Evolutionary conservation across 2,797 vertebrate genomes (phyloP), one percentile per base, ranked within the genome.

Genomic region (Sarcoramphus papa): DNA sequence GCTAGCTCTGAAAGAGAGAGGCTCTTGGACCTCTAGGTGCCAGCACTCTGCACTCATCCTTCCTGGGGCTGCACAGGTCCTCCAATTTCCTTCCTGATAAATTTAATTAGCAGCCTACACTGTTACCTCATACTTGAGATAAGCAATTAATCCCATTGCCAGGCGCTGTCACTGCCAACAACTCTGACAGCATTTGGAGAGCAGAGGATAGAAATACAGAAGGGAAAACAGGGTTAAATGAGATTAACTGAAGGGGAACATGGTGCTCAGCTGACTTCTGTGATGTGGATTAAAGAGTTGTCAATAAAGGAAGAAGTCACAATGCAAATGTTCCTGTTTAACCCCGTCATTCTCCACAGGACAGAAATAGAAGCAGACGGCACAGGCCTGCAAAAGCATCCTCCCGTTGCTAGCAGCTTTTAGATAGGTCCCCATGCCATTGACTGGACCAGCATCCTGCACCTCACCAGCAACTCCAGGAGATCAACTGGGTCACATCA

Each of bases 71-170:
- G 2, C 97, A 88, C 27, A 59, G 86, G 82, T 85, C 96, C 96
- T 97, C 85, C 65, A 67, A 92, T 95, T 97, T 96, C 97, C 96
- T 95, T 85, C 91, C 96, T 92, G 96, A 95, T 97, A 97, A 96
- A 97, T 97, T 96, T 95, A 97, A 98, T 98, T 97, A 98, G 96
- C 94, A 96, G 97, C 93, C 97, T 78, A 78, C 31, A 56, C 95
- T 93, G 95, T 90, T 96, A 96, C 97, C 97, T 97, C 97, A 90
- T 88, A 93, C 91, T 95, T 65, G 69, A 94, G 93, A 96, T 92
- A 96, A 97, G 96, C 97, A 98, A 97, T 97, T 98, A 98, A 97
- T 97, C 91, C 89, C 97, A 96, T 10, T 97, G 97, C 92, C 92
- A 96, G 97, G 94, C 94, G 96, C 79, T 90, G 90, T 88, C 87